A percentile compares a stretch with the other conserved stretches of the same genome.
phyloP scores from a whole-genome alignment of 2,113 vertebrate genomes.

The Petroica traversi region DNA sequence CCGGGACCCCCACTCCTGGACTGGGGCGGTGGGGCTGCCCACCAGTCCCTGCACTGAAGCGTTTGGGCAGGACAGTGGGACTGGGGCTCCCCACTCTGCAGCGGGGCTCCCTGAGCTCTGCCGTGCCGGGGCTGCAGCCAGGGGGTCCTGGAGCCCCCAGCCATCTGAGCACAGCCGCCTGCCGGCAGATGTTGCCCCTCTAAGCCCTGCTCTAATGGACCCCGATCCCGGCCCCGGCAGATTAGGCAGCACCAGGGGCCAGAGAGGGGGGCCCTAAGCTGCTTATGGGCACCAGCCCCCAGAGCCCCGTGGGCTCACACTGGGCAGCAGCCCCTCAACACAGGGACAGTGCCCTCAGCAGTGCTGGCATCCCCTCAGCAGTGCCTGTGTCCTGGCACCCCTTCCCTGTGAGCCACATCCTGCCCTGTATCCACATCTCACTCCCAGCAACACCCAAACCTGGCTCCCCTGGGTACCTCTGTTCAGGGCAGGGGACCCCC shows the following conservation, averaged over 20 bases:
- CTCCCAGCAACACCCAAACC: background rate
- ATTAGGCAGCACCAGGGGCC: background rate
- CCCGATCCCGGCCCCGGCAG: background rate
- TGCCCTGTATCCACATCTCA: accelerated
- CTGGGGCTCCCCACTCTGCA: accelerated
- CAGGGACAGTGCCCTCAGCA: accelerated
- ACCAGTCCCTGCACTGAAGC: accelerated
- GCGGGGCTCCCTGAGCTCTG: background rate
- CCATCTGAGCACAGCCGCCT: background rate
- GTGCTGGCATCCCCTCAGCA: background rate
- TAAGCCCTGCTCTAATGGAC: constrained; percentile 15
- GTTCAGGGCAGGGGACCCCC: background rate
- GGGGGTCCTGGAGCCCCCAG: background rate
- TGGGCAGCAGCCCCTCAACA: accelerated
- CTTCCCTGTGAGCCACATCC: background rate
- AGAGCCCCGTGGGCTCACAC: background rate
- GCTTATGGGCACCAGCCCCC: background rate
- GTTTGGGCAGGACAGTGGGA: accelerated
- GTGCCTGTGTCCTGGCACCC: accelerated
- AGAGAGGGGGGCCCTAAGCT: background rate
- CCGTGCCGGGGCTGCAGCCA: accelerated
- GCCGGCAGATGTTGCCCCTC: constrained; percentile 43
- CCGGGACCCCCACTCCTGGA: background rate
- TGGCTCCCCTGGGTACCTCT: background rate
- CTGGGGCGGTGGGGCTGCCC: background rate